A percentile compares a stretch with the other conserved stretches of the same genome.
These are phyloP conservation scores for Palythoa grandiflora DNA, from an alignment of 92 coral and sea anemone species.

Conservation along the genomic window DNA sequence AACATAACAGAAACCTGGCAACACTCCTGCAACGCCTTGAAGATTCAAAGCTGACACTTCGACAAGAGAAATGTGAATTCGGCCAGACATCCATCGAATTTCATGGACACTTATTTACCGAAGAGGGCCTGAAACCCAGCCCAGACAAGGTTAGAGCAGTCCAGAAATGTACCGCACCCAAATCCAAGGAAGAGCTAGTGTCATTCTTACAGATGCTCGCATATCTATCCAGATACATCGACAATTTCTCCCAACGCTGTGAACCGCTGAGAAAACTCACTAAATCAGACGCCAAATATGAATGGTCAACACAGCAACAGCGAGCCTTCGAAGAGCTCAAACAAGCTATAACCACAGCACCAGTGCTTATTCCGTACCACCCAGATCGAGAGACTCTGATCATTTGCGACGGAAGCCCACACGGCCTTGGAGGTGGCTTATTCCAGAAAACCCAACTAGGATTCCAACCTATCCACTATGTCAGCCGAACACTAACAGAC, in stretches of 20 bases:
- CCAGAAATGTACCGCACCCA: slow-evolving; percentile 44
- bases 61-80: slow-evolving; percentile 66
- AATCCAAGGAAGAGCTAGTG: slow-evolving; percentile 58
- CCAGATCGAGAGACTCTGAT: slow-evolving; percentile 61
- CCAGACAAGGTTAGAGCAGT: slow-evolving; percentile 62
- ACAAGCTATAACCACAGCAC: slow-evolving; percentile 19
- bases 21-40: slow-evolving; percentile 50
- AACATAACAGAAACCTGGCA: slow-evolving; percentile 57
- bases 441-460: slow-evolving; percentile 69
- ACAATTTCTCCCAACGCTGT: slow-evolving; percentile 41
- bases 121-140: slow-evolving; percentile 64
- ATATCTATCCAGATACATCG: slow-evolving; percentile 39
- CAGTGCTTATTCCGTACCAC: neutral
- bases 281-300: slow-evolving; percentile 38
- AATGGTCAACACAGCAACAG: slow-evolving; percentile 57
- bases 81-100: slow-evolving; percentile 60
- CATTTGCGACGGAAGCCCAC: slow-evolving; percentile 64
- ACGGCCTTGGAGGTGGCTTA: slow-evolving; percentile 70
- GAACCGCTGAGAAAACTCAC: slow-evolving; percentile 62
- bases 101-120: slow-evolving; percentile 73
- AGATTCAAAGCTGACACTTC: slow-evolving; percentile 53
- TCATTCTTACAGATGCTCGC: slow-evolving; percentile 57
- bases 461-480: slow-evolving; percentile 64
- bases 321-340: slow-evolving; percentile 55
- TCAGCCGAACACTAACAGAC: slow-evolving; percentile 60